phyloP scores from a whole-genome alignment of 2,113 vertebrate genomes.

The Coreoperca whiteheadi region DNA sequence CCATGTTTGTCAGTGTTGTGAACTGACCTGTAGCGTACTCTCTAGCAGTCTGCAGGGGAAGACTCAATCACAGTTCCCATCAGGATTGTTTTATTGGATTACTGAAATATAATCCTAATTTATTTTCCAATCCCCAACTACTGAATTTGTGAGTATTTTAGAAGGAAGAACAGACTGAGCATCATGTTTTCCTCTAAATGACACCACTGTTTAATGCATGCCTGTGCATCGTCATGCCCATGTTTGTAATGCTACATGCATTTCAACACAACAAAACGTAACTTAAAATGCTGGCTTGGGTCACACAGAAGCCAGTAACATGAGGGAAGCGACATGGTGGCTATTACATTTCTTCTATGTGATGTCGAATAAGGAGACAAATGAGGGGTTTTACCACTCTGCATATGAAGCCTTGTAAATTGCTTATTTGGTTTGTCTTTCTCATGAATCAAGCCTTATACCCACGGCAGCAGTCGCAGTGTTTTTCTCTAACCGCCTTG shows the following conservation, averaged over 20 bases:
- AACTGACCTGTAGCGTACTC: not conserved
- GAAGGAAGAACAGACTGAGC: not conserved
- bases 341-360: not conserved
- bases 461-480: slow-evolving; percentile 21
- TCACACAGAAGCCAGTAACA: slow-evolving; percentile 15
- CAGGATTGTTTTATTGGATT: not conserved
- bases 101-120: not conserved
- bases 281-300: slow-evolving; percentile 18
- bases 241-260: slow-evolving; percentile 5
- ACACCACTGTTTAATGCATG: not conserved
- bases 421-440: not conserved
- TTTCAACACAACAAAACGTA: slow-evolving; percentile 37
- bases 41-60: slow-evolving; percentile 3
- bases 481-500: slow-evolving; percentile 29
- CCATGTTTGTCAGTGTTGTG: not conserved
- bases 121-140: not conserved
- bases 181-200: not conserved
- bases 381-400: not conserved
- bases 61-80: not conserved
- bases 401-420: not conserved
- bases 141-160: not conserved
- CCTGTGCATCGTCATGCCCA: not conserved
- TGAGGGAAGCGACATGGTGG: not conserved
- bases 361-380: not conserved
- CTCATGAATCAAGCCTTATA: slow-evolving; percentile 29